phyloP scores from a whole-genome alignment of 2,113 vertebrate genomes.

The Gallinago undulata region DNA sequence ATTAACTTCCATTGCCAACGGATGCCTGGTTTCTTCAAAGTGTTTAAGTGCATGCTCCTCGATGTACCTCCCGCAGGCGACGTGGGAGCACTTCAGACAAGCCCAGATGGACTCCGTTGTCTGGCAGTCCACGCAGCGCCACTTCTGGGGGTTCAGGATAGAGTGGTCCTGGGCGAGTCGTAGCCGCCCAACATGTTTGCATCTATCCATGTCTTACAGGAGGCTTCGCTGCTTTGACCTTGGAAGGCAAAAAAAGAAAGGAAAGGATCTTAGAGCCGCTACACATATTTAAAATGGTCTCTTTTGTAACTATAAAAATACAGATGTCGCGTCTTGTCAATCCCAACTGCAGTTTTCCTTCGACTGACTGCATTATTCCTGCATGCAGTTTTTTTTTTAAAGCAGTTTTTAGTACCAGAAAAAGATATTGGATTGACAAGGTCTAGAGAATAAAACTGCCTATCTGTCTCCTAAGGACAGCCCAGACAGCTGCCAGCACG shows the following conservation, averaged over 20 bases:
- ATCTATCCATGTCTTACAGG: constrained; percentile 92
- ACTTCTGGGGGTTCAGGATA: constrained; percentile 98
- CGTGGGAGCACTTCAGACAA: constrained; percentile 97
- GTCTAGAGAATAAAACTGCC: background rate
- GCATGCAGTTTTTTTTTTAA: background rate
- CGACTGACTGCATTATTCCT: background rate
- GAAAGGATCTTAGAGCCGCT: background rate
- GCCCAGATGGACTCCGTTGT: constrained; percentile 96
- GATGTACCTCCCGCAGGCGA: constrained; percentile 94
- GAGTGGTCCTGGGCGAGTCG: constrained; percentile 97
- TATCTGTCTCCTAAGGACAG: background rate
- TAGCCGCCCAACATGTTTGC: constrained; percentile 96
- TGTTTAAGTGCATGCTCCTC: constrained; percentile 93
- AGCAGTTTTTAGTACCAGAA: background rate
- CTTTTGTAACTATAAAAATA: background rate
- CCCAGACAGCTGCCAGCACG: background rate
- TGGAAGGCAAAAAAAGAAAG: background rate
- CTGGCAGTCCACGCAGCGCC: constrained; percentile 91
- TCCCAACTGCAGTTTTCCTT: background rate
- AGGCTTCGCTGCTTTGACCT: constrained; percentile 67
- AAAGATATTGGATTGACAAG: background rate
- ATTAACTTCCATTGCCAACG: constrained; percentile 94
- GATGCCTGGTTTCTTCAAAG: constrained; percentile 89
- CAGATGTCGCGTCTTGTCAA: background rate
- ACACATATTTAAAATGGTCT: background rate